A percentile compares a stretch with the other conserved stretches of the same genome.
These are phyloP conservation scores for Neopelma chrysocephalum DNA, from an alignment of 2,797 vertebrate species.

Conservation along the genomic window DNA sequence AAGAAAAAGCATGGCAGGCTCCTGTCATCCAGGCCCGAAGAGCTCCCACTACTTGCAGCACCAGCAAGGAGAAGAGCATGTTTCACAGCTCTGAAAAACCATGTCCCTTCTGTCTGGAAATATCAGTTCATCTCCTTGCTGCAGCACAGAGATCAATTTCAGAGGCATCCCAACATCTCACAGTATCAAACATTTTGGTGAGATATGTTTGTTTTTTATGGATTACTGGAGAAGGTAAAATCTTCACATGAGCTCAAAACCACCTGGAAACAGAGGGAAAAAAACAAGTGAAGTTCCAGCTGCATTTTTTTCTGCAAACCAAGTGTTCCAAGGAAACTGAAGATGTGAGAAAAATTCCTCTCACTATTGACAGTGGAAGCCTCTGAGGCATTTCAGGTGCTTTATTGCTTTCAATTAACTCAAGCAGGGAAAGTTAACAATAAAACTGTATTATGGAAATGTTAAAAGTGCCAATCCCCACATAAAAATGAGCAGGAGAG, in stretches of 20 bases:
- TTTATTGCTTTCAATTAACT: slow-evolving; percentile 46
- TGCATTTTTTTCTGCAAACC: neutral
- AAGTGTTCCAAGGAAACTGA: neutral
- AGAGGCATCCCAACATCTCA: neutral
- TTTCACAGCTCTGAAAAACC: neutral
- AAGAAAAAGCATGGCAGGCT: neutral
- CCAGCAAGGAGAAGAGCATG: neutral
- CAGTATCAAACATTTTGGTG: neutral
- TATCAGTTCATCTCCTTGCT: neutral
- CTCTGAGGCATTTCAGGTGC: slow-evolving; percentile 35
- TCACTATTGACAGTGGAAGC: neutral
- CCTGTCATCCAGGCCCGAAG: neutral
- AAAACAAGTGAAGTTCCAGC: neutral
- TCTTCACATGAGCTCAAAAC: neutral
- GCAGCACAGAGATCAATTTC: neutral
- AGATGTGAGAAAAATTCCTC: neutral
- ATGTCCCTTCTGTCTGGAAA: neutral
- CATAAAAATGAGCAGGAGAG: neutral
- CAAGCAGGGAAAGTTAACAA: slow-evolving; percentile 14
- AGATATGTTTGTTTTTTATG: neutral
- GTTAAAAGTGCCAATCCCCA: slow-evolving; percentile 1
- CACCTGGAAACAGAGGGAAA: neutral
- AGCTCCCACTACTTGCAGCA: neutral
- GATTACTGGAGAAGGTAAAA: neutral
- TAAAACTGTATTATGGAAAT: slow-evolving; percentile 11